Conservation (phyloP, 2,888 invertebrate genomes). For the Crepidodera aurea region DNA sequence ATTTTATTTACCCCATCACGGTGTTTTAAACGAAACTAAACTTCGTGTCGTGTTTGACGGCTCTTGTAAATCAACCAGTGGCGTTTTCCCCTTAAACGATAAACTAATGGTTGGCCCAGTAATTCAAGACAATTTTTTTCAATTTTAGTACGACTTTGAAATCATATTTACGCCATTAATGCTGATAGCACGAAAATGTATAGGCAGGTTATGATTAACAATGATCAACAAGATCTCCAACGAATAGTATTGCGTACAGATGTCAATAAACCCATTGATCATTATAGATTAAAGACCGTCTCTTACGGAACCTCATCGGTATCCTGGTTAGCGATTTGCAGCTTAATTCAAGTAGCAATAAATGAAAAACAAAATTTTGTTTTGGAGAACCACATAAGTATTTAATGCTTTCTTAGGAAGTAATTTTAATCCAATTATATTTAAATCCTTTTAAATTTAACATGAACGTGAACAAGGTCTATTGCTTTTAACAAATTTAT, state of each 20-base stretch:
- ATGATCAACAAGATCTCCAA: slow-evolving; percentile 15
- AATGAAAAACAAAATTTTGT: slow-evolving; percentile 5
- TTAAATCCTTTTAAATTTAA: too few relatives aligned
- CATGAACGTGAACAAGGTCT: too few relatives aligned
- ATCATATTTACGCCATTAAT: slow-evolving; percentile 8
- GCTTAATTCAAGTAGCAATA: slow-evolving; percentile 15
- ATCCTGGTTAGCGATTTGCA: slow-evolving; percentile 28
- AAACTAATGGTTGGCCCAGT: slow-evolving; percentile 27
- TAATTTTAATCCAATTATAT: too few relatives aligned
- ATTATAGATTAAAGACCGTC: slow-evolving; percentile 26
- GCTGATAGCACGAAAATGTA: slow-evolving; percentile 29
- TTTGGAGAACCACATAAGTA: slow-evolving; percentile 8
- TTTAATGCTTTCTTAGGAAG: too few relatives aligned
- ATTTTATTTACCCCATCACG: slow-evolving; percentile 38
- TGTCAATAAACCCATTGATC: background rate
- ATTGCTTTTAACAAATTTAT: too few relatives aligned
- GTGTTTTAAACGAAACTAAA: slow-evolving; percentile 32
- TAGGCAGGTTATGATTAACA: slow-evolving; percentile 8
- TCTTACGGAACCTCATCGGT: slow-evolving; percentile 35
- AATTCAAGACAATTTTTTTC: slow-evolving; percentile 30
- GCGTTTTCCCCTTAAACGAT: slow-evolving; percentile 34
- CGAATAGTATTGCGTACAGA: slow-evolving; percentile 26
- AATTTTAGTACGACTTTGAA: slow-evolving; percentile 20
- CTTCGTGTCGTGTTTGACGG: slow-evolving; percentile 35
- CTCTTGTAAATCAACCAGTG: slow-evolving; percentile 27